These are phyloP conservation scores for Phortica magna DNA, from an alignment of 2,888 invertebrate species.

Conservation along the genomic window DNA sequence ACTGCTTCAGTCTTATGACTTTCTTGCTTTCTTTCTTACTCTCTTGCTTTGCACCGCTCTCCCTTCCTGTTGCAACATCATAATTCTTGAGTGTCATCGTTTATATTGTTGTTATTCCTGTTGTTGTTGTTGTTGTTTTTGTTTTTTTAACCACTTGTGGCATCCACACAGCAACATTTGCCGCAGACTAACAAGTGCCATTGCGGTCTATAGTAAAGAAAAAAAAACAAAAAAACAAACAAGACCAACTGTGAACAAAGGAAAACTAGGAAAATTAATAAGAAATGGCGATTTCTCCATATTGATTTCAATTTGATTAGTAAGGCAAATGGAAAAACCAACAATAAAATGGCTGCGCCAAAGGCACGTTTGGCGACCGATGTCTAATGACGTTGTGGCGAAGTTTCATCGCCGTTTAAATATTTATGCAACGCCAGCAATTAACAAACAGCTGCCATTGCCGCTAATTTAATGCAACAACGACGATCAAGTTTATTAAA, in stretches of 20 bases:
- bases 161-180: conserved; percentile 47
- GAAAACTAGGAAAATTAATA: conserved; percentile 58
- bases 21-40: neutral
- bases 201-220: neutral
- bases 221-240: neutral
- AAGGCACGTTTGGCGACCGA: neutral
- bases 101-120: conserved; percentile 6
- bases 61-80: conserved; percentile 23
- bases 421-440: neutral
- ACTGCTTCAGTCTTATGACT: conserved; percentile 10
- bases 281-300: conserved; percentile 58
- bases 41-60: neutral
- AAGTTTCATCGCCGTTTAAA: neutral
- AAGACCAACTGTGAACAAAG: neutral
- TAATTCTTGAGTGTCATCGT: conserved; percentile 39
- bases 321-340: conserved; percentile 15
- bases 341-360: neutral
- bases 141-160: conserved; percentile 67
- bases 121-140: neutral
- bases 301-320: conserved; percentile 64
- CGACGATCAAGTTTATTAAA: neutral
- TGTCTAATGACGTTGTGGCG: conserved; percentile 13
- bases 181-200: conserved; percentile 55
- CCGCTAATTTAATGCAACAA: no score
- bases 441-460: neutral